These are phyloP conservation scores for Hyppa rectilinea DNA, from an alignment of 2,888 invertebrate species.

Conservation along the genomic window DNA sequence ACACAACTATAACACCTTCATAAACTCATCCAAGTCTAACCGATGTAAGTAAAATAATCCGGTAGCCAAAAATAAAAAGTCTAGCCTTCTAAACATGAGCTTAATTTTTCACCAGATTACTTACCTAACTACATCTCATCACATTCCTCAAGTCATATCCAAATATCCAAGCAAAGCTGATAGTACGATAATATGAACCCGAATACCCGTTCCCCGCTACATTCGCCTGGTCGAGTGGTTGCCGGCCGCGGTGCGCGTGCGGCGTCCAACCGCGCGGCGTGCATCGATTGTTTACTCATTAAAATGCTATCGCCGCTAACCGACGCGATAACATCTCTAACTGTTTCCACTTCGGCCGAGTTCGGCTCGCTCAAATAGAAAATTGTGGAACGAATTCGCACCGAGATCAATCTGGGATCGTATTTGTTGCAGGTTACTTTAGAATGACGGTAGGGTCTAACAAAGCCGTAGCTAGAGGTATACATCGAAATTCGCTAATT, in stretches of 20 bases:
- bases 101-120: slow-evolving; percentile 1
- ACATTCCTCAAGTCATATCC: slow-evolving; percentile 42
- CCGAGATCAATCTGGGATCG: slow-evolving; percentile 49
- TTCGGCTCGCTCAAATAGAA: slow-evolving; percentile 74
- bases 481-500: background rate
- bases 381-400: slow-evolving; percentile 77
- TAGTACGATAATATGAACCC: slow-evolving; percentile 17
- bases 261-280: slow-evolving; percentile 88
- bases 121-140: background rate
- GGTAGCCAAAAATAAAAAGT: background rate
- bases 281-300: slow-evolving; percentile 91
- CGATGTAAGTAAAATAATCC: background rate
- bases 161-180: slow-evolving; percentile 21
- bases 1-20: no score
- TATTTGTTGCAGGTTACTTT: slow-evolving; percentile 9
- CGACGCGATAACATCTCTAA: slow-evolving; percentile 87
- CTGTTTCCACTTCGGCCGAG: slow-evolving; percentile 76
- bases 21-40: background rate
- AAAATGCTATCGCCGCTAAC: slow-evolving; percentile 89
- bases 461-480: background rate
- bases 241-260: slow-evolving; percentile 78
- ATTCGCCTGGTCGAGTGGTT: slow-evolving; percentile 31
- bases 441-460: no score
- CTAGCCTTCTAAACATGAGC: no score
- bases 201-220: slow-evolving; percentile 26